Evolutionary conservation across 1,140 invertebrate genomes (phyloP).

Genomic region (Scaptomyza montana): DNA sequence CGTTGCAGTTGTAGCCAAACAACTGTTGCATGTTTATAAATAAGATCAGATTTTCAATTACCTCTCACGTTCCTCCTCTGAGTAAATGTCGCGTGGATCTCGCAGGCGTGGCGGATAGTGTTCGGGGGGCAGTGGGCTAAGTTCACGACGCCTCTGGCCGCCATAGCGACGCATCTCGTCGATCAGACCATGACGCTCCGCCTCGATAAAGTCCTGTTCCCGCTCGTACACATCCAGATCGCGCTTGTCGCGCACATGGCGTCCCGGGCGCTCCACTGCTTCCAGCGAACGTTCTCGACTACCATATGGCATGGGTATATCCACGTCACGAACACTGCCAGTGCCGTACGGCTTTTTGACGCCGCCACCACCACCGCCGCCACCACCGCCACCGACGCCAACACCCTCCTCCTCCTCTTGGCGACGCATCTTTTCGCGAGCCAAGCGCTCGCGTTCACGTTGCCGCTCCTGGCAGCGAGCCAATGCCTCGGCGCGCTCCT

Average conservation of each 20-base stretch:
- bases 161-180: constrained; percentile 72
- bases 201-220: constrained; percentile 74
- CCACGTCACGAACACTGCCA: constrained; percentile 58
- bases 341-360: constrained; percentile 62
- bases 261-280: constrained; percentile 52
- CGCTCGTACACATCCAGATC: constrained; percentile 74
- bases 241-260: constrained; percentile 59
- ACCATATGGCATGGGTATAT: constrained; percentile 64
- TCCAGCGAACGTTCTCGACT: constrained; percentile 78
- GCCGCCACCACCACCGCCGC: constrained; percentile 27
- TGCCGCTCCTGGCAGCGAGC: constrained; percentile 86
- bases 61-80: constrained; percentile 77
- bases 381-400: constrained; percentile 43
- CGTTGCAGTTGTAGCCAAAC: too few species aligned
- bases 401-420: constrained; percentile 80
- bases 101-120: constrained; percentile 62
- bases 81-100: constrained; percentile 71
- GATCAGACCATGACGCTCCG: constrained; percentile 64
- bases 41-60: constrained; percentile 12
- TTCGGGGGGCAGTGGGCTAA: constrained; percentile 63
- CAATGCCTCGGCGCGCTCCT: constrained; percentile 86
- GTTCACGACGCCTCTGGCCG: constrained; percentile 60
- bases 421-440: constrained; percentile 83
- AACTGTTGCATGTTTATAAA: too few species aligned
- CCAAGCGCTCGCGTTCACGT: constrained; percentile 86